These are phyloP conservation scores for Ryuthela nishihirai DNA, from an alignment of 2,888 invertebrate genomes.

Conservation along the genomic window DNA sequence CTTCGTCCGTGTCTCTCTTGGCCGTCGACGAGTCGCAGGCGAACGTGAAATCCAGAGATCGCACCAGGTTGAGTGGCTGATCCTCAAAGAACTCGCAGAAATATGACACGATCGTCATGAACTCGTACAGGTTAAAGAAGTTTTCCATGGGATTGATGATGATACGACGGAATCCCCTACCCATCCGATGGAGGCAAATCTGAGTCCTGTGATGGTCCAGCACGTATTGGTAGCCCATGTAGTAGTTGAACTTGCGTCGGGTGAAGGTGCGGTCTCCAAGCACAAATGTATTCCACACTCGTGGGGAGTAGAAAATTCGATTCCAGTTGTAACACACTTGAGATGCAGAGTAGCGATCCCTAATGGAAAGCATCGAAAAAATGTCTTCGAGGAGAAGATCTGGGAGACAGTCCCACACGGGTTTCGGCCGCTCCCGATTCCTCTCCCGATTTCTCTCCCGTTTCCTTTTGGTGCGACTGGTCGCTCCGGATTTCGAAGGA, in stretches of 20 bases:
- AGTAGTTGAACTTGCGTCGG: slow-evolving; percentile 70
- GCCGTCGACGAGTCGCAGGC: slow-evolving; percentile 63
- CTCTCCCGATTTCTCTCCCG: too few species aligned
- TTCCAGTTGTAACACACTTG: slow-evolving; percentile 52
- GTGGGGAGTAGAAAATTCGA: slow-evolving; percentile 64
- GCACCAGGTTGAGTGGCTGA: slow-evolving; percentile 40
- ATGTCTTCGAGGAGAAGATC: slow-evolving; percentile 69
- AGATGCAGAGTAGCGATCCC: slow-evolving; percentile 69
- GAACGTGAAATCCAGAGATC: slow-evolving; percentile 64
- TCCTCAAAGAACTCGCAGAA: slow-evolving; percentile 51
- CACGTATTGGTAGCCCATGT: slow-evolving; percentile 74
- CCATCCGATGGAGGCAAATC: slow-evolving; percentile 65
- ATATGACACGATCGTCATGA: slow-evolving; percentile 74
- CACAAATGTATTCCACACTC: slow-evolving; percentile 70
- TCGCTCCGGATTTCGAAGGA: too few species aligned
- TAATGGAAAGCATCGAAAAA: slow-evolving; percentile 63
- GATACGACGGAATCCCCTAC: slow-evolving; percentile 62
- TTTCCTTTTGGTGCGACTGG: too few species aligned
- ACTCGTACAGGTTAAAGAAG: slow-evolving; percentile 77
- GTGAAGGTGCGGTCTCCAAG: slow-evolving; percentile 70
- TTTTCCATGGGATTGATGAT: slow-evolving; percentile 70
- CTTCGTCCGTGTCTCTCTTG: slow-evolving; percentile 55
- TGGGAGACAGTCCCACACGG: slow-evolving; percentile 63
- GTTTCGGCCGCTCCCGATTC: not conserved
- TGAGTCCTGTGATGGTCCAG: slow-evolving; percentile 71